These are phyloP conservation scores for Lypha dubia DNA, from an alignment of 2,888 invertebrate genomes.

Conservation along the genomic window DNA sequence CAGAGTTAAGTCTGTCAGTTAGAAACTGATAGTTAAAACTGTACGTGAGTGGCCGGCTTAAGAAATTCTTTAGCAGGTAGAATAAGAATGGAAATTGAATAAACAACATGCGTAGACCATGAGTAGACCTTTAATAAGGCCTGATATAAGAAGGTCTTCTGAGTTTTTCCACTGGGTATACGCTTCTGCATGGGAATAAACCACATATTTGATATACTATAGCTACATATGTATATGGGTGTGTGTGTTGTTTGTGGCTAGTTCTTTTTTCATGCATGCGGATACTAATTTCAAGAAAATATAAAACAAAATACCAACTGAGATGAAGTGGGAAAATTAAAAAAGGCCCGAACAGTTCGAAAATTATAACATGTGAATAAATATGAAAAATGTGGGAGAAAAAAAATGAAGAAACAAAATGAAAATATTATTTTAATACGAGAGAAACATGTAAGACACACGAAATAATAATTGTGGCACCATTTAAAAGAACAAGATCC, in stretches of 20 bases:
- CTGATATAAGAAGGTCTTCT: no score
- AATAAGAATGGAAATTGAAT: no score
- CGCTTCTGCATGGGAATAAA: conserved; percentile 31
- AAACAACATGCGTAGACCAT: no score
- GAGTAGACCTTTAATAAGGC: no score
- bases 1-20: no score
- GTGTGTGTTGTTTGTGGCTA: neutral
- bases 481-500: conserved; percentile 66
- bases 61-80: no score
- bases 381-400: conserved; percentile 8
- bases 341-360: conserved; percentile 58
- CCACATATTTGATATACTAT: conserved; percentile 3
- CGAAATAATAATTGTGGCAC: conserved; percentile 71
- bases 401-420: neutral
- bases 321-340: conserved; percentile 31
- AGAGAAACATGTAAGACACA: conserved; percentile 66
- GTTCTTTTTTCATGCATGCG: neutral
- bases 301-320: conserved; percentile 20
- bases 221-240: neutral
- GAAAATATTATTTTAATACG: conserved; percentile 54
- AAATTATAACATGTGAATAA: conserved; percentile 17
- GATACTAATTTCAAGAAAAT: conserved; percentile 61
- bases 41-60: no score
- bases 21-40: no score
- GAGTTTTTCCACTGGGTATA: no score